Conservation (phyloP, 2,113 vertebrate genomes). For the Rhizomys pruinosus region DNA sequence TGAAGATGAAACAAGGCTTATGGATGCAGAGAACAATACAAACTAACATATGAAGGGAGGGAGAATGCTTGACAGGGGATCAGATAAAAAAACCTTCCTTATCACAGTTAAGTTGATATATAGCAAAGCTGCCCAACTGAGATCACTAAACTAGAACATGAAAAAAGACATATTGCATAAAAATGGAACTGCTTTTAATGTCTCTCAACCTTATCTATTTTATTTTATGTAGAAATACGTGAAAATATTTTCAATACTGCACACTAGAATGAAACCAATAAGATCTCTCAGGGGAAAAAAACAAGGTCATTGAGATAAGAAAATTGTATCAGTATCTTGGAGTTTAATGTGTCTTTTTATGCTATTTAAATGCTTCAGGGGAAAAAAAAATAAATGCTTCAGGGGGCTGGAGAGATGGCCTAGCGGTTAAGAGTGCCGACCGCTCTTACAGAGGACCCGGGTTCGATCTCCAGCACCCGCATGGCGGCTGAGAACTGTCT, state of each 20-base stretch:
- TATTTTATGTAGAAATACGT: constrained; percentile 49
- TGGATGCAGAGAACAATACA: not conserved
- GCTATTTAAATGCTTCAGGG: constrained; percentile 41
- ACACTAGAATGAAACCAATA: constrained; percentile 31
- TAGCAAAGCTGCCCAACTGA: not conserved
- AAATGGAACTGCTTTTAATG: constrained; percentile 61
- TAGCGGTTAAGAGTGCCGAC: too few relatives aligned
- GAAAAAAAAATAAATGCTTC: too few relatives aligned
- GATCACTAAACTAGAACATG: constrained; percentile 21
- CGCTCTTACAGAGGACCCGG: too few relatives aligned
- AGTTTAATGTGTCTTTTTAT: not conserved
- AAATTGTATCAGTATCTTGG: constrained; percentile 32
- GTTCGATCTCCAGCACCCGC: too few relatives aligned
- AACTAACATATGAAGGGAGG: not conserved
- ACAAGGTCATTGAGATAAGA: constrained; percentile 48
- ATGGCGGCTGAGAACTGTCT: too few relatives aligned
- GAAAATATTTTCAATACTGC: constrained; percentile 48
- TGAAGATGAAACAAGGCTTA: constrained; percentile 25
- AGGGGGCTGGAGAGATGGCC: too few relatives aligned
- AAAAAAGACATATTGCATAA: constrained; percentile 6
- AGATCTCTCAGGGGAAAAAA: not conserved
- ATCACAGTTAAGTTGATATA: not conserved
- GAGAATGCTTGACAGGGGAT: not conserved
- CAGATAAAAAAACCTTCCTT: constrained; percentile 30
- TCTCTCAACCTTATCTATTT: constrained; percentile 48